These are phyloP conservation scores for Lutraria rhynchaena DNA, from an alignment of 1,140 invertebrate genomes.

Conservation along the genomic window DNA sequence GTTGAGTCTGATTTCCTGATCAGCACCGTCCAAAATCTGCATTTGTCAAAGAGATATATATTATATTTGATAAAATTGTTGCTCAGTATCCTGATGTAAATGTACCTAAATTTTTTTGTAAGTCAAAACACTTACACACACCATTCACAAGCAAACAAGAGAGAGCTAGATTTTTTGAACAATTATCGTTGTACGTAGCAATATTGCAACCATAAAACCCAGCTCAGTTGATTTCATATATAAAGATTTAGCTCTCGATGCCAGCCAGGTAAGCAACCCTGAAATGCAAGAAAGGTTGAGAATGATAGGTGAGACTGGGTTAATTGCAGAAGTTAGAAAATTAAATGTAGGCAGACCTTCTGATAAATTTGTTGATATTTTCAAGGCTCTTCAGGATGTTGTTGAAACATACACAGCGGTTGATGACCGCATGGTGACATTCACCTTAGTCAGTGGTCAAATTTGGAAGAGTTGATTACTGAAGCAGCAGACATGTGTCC, in stretches of 20 bases:
- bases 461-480: constrained; percentile 33
- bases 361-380: constrained; percentile 47
- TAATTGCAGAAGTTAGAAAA: constrained; percentile 33
- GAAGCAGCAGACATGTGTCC: neutral
- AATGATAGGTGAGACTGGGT: neutral
- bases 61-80: too few relatives aligned
- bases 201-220: too few relatives aligned
- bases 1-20: too few relatives aligned
- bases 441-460: constrained; percentile 23
- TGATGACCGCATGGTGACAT: constrained; percentile 38
- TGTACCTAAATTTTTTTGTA: too few relatives aligned
- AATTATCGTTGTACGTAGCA: too few relatives aligned
- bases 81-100: too few relatives aligned
- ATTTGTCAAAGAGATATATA: too few relatives aligned
- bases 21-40: too few relatives aligned
- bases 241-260: constrained; percentile 18
- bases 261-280: neutral
- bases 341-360: constrained; percentile 40
- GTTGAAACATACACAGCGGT: constrained; percentile 47
- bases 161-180: too few relatives aligned
- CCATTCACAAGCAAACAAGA: too few relatives aligned
- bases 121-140: too few relatives aligned
- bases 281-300: constrained; percentile 15
- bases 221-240: constrained; percentile 22
- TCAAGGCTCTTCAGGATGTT: neutral